Percentiles rank a stretch among this genome's conserved stretches.
Conservation (phyloP, 2,113 vertebrate species). For the Etheostoma spectabile region DNA sequence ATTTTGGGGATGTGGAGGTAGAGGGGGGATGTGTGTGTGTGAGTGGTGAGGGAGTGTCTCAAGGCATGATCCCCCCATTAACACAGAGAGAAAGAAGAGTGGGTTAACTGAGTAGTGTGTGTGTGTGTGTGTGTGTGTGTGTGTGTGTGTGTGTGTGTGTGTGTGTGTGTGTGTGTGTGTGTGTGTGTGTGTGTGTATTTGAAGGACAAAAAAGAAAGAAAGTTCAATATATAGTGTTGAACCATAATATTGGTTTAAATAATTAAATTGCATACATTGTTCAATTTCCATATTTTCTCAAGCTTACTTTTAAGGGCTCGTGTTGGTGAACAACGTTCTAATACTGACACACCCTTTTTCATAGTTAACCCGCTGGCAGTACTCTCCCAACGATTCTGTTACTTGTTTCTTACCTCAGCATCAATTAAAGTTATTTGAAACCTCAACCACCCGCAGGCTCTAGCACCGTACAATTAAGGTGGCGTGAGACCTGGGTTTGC, state of each 20-base stretch:
- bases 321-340: conserved; percentile 24
- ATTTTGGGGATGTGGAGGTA: conserved; percentile 54
- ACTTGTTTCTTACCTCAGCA: conserved; percentile 74
- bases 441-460: conserved; percentile 68
- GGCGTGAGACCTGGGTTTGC: conserved; percentile 67
- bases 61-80: conserved; percentile 1
- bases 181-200: too few relatives aligned
- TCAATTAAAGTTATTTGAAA: conserved; percentile 76
- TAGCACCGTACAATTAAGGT: conserved; percentile 65
- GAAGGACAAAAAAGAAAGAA: neutral
- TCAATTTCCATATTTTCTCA: neutral
- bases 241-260: neutral
- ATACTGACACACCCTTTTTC: conserved; percentile 45
- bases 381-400: conserved; percentile 62
- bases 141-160: too few relatives aligned
- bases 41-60: neutral
- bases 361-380: conserved; percentile 50
- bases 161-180: too few relatives aligned
- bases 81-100: conserved; percentile 1
- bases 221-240: too few relatives aligned
- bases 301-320: conserved; percentile 12
- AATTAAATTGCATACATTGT: neutral
- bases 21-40: neutral
- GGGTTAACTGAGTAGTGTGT: neutral
- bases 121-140: neutral